Base-by-base conservation (phyloP, 2,888 invertebrate genomes). In the Germaria angustata region DNA sequence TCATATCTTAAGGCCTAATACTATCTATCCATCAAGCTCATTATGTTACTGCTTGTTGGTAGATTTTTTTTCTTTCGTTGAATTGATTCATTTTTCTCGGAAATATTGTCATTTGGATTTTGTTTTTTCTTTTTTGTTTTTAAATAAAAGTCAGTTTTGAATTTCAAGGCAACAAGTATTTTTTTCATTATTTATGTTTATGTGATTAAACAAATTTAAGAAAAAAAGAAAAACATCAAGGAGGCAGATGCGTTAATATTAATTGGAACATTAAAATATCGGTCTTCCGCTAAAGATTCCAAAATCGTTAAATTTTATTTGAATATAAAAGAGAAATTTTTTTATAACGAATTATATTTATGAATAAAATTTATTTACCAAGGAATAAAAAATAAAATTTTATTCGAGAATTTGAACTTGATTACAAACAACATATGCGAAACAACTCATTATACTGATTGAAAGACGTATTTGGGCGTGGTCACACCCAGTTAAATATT, bases 161-260 rank as follows among this genome's bases (percentile, higher is more conserved):
- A 75, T 79, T 79, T 79, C 82, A 78, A 51, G 59, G 81, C 79
- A 71, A 79, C 81, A 81, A 81, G 78, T 81, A 76, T 81, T 66
- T 76, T 61, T 28, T 63, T 24, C 8, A 20, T 41, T 71, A 57
- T 65, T 75, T 44, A 39, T 76, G 46, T 57, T 76, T 24, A 66
- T 32, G 22, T 24, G 59, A 72, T 44, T 39, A 24, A 51, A 65
- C 28, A 55, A 63, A 51, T 51, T 2, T 11, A 46, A 22, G 9
- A 17, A 24, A 24, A 68, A 55, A 13, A 32, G 59, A n/a, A 11
- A 68, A 77, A 81, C 71, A 79, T 79, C 66, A 79, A 71, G 79
- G 75, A 34, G 59, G 44, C 75, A 66, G 73, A 20, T 69, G 28
- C 41, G 46, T 78, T 49, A 24, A 71, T 75, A 82, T 82, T 82